A percentile compares a stretch with the other conserved stretches of the same genome.
Evolutionary conservation across 2,113 vertebrate species (phyloP).

Genomic region (Willisornis vidua): DNA sequence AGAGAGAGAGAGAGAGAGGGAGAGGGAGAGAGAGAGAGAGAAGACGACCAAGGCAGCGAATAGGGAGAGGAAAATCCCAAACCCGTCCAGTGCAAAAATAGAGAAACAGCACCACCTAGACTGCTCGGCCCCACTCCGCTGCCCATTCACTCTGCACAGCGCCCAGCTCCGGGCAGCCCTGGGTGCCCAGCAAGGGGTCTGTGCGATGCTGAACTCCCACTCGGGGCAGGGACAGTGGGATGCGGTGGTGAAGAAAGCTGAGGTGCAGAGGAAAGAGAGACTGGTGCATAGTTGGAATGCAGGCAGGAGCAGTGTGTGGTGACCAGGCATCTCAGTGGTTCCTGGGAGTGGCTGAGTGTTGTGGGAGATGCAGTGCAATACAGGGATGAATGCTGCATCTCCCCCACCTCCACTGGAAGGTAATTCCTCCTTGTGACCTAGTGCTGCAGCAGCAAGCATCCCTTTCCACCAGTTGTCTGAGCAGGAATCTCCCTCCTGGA

Average conservation of each 20-base stretch:
- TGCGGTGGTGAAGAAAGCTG: rapidly evolving
- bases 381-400: background rate
- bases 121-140: conserved; percentile 32
- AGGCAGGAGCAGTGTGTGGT: background rate
- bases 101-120: conserved; percentile 82
- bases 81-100: conserved; percentile 65
- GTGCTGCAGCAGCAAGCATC: background rate
- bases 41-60: conserved; percentile 64
- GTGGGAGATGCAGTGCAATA: background rate
- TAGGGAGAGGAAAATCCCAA: conserved; percentile 62
- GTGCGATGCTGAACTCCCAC: background rate
- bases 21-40: conserved; percentile 14
- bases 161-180: background rate
- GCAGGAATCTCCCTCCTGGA: background rate
- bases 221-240: background rate
- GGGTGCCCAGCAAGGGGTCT: background rate
- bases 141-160: background rate
- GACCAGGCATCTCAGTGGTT: rapidly evolving
- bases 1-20: background rate
- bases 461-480: background rate
- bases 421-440: background rate
- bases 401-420: background rate
- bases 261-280: background rate
- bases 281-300: background rate
- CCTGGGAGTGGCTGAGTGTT: background rate